phyloP scores from a whole-genome alignment of 1,140 invertebrate genomes.

The Uloborus diversus region DNA sequence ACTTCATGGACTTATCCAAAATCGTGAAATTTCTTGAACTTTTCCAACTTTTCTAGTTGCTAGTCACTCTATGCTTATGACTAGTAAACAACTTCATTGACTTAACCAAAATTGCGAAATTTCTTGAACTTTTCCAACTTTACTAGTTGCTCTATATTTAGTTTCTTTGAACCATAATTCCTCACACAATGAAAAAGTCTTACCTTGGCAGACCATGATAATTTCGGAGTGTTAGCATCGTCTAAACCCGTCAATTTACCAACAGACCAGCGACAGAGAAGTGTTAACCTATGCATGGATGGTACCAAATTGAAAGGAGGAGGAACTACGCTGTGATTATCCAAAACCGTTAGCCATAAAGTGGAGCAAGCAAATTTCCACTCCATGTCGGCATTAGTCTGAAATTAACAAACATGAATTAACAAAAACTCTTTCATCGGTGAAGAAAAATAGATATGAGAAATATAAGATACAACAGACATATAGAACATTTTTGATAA shows the following conservation, averaged over 20 bases:
- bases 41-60: no score
- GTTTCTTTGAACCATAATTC: no score
- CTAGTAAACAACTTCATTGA: no score
- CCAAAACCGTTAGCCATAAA: slow-evolving; percentile 57
- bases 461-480: no score
- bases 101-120: no score
- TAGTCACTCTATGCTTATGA: no score
- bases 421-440: slow-evolving; percentile 56
- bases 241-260: background rate
- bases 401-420: background rate
- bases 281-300: slow-evolving; percentile 50
- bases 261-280: slow-evolving; percentile 19
- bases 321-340: slow-evolving; percentile 56
- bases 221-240: slow-evolving; percentile 2
- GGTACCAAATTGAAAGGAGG: slow-evolving; percentile 59
- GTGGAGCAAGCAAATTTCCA: slow-evolving; percentile 59
- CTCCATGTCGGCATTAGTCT: slow-evolving; percentile 58
- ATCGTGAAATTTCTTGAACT: no score
- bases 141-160: no score
- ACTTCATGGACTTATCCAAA: no score
- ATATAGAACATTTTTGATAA: no score
- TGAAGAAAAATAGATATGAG: no score
- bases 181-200: background rate
- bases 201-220: slow-evolving; percentile 20
- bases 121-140: no score